These are phyloP conservation scores for Mixornis gularis DNA, from an alignment of 2,113 vertebrate species.

Conservation along the genomic window DNA sequence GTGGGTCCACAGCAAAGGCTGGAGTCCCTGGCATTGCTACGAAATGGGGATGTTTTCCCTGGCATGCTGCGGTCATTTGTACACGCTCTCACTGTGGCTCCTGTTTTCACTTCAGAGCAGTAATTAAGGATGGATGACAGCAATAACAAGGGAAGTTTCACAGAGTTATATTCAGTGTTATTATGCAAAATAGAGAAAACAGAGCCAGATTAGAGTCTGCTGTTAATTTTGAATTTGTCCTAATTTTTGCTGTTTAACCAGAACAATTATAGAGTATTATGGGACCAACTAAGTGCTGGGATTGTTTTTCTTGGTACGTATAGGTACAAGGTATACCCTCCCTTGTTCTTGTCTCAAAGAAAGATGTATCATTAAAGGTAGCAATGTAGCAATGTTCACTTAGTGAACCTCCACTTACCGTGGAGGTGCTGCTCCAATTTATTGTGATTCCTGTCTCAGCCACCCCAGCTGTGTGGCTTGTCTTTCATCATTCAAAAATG, in stretches of 20 bases:
- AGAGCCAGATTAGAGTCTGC: neutral
- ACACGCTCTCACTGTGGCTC: accelerated
- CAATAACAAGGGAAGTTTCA: neutral
- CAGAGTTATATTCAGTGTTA: neutral
- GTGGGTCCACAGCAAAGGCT: neutral
- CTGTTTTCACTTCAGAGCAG: neutral
- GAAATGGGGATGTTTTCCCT: neutral
- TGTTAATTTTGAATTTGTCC: neutral
- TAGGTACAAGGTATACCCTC: neutral
- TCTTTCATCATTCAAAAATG: neutral
- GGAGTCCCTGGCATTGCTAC: neutral
- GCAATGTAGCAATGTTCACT: neutral
- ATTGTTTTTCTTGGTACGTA: neutral
- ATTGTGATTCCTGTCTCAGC: neutral
- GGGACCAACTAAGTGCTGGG: neutral
- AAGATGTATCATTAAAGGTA: neutral
- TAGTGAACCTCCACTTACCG: neutral
- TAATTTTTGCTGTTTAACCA: neutral
- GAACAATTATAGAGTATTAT: neutral
- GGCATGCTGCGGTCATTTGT: neutral
- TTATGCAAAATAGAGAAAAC: neutral
- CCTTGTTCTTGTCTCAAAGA: neutral
- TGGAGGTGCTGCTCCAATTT: neutral
- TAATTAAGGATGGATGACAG: neutral
- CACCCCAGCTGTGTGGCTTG: neutral